Percentiles rank a stretch among this genome's conserved stretches.
Evolutionary conservation across 2,113 vertebrate species (phyloP).

Genomic region (Malurus elegans): DNA sequence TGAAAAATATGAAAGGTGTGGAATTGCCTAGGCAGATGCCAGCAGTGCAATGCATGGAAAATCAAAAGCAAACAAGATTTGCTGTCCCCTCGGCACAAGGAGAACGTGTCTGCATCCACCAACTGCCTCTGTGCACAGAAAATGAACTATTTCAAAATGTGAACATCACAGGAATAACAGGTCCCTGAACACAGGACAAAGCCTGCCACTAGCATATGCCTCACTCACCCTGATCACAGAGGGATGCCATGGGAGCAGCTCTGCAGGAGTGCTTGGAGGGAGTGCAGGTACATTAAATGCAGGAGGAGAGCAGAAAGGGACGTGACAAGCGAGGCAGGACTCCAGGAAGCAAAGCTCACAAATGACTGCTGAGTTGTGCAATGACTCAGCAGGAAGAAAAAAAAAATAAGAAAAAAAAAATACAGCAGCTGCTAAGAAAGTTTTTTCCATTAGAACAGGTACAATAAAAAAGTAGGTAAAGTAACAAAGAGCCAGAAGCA

Average conservation of each 20-base stretch:
- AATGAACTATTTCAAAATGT: neutral
- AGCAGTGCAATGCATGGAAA: neutral
- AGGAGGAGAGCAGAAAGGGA: neutral
- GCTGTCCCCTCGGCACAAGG: neutral
- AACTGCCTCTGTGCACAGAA: neutral
- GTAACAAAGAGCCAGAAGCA: neutral
- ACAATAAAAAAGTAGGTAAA: neutral
- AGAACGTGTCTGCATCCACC: neutral
- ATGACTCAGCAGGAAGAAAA: slow-evolving; percentile 23
- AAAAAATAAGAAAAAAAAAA: neutral
- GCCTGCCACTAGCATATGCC: neutral
- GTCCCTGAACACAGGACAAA: neutral
- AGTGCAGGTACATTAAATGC: fast-evolving
- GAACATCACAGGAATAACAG: neutral
- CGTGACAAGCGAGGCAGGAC: neutral
- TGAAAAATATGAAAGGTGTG: neutral
- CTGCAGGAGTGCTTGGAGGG: neutral
- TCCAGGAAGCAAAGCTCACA: neutral
- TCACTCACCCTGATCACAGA: neutral
- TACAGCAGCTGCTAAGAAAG: neutral
- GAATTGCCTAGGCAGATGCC: slow-evolving; percentile 1
- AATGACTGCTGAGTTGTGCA: neutral
- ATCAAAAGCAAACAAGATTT: neutral
- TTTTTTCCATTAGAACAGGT: neutral
- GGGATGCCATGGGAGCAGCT: neutral